Evolutionary conservation across 1,140 invertebrate genomes (phyloP).

Genomic region (Ephestia elutella): DNA sequence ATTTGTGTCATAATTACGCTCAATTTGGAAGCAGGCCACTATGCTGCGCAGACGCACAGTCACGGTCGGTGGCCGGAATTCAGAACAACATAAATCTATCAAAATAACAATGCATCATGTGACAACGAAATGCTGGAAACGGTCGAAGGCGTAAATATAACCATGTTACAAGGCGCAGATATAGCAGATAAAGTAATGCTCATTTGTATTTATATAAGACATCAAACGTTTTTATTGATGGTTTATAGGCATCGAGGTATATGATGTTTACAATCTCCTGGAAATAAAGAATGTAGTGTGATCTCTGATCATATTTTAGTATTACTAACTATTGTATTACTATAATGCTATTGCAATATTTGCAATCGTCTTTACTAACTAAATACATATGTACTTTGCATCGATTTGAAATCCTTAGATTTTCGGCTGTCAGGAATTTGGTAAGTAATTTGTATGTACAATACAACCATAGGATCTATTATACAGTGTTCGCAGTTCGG

Average conservation of each 20-base stretch:
- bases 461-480: background rate
- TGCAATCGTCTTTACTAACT: too few species aligned
- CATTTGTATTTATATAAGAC: too few species aligned
- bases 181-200: too few species aligned
- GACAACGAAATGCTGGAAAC: background rate
- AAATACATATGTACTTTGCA: too few species aligned
- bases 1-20: conserved; percentile 25
- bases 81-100: conserved; percentile 5
- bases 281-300: too few species aligned
- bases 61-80: conserved; percentile 10
- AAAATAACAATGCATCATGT: conserved; percentile 8
- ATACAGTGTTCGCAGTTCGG: background rate
- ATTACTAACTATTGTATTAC: too few species aligned
- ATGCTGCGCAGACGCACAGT: conserved; percentile 12
- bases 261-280: too few species aligned
- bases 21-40: conserved; percentile 23
- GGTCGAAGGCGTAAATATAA: background rate
- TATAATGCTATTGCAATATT: too few species aligned
- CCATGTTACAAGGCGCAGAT: background rate
- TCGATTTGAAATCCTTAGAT: background rate
- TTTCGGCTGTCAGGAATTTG: background rate
- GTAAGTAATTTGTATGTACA: background rate
- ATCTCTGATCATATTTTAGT: too few species aligned
- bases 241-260: too few species aligned
- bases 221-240: too few species aligned